phyloP scores from a whole-genome alignment of 2,888 invertebrate species.

The Pollenia angustigena region DNA sequence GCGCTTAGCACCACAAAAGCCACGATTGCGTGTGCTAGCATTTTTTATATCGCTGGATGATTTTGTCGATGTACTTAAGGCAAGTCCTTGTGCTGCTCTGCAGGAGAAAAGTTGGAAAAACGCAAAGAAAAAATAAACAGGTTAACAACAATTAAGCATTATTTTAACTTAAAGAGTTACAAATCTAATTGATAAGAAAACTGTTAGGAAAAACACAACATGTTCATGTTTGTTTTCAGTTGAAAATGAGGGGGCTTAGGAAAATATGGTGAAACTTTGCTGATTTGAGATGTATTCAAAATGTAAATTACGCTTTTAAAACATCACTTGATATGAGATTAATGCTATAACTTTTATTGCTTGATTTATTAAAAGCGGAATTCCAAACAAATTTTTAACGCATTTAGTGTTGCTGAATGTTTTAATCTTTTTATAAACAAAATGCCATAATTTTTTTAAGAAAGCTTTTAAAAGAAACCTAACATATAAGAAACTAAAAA shows the following conservation, averaged over 20 bases:
- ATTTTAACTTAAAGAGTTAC: constrained; percentile 32
- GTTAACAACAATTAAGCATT: constrained; percentile 29
- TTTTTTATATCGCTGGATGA: constrained; percentile 78
- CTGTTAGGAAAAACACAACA: constrained; percentile 9
- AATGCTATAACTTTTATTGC: neutral
- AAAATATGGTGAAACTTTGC: neutral
- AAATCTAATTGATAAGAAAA: constrained; percentile 23
- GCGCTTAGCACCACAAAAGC: constrained; percentile 89
- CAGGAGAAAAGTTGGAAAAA: constrained; percentile 51
- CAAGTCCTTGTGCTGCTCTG: constrained; percentile 89
- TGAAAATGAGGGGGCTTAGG: neutral
- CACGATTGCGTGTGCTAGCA: constrained; percentile 82
- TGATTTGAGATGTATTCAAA: neutral
- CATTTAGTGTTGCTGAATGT: too few relatives aligned
- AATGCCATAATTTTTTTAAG: too few relatives aligned
- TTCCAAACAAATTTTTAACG: neutral
- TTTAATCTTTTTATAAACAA: too few relatives aligned
- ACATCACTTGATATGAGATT: neutral
- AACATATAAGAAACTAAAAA: too few relatives aligned
- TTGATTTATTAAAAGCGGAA: neutral
- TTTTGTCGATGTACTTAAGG: constrained; percentile 78
- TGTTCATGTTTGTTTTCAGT: constrained; percentile 24
- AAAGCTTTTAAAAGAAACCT: too few relatives aligned
- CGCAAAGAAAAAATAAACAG: neutral
- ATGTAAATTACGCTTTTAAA: constrained; percentile 15